Evolutionary conservation across 2,113 vertebrate species (phyloP), one percentile per base, ranked within the genome.

Genomic region (Puma concolor): DNA sequence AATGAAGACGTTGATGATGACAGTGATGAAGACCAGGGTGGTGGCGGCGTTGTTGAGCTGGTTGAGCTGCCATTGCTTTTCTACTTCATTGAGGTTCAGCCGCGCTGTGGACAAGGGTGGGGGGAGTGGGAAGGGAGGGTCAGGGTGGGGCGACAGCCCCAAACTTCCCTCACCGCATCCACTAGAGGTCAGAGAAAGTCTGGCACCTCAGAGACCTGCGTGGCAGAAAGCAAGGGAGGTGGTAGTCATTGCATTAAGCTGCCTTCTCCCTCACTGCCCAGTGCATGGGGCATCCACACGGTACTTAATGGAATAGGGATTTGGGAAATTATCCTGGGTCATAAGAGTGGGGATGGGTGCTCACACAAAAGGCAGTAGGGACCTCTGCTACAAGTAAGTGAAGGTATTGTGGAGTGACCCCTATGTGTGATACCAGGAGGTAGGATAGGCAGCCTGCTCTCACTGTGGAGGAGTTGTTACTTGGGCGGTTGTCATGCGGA

Each of bases 1-100:
- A 98, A 99, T 99, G 98, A 99, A 99, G 98, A 99, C 98, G 92
- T 99, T 99, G 98, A 99, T 97, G 96, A 99, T 98, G 71, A 99
- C 99, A 0, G 99, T 99, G 98, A 99, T 90, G 98, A 99, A 99
- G 97, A 99, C 99, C 67, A 99, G 94, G 44, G 97, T 74, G 4
- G 99, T 99, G 74, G 99, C 98, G 9, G 96, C 41, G 0, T 99
- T 99, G 98, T 99, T 99, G 98, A 99, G 98, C 83, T 99, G 97
- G 69, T 99, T 98, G 88, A 99, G 98, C 11, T 88, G 97, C 90
- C 98, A 99, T 76, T 99, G 99, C 97, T 99, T 99, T 81, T 98
- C 95, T 3, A 99, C 98, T 0, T 99, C 98, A 0, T 99, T 99
- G 93, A 99, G 97, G 97, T 99, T 99, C 97, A 99, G 97, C 60